A percentile compares a stretch with the other conserved stretches of the same genome.
phyloP scores from a whole-genome alignment of 2,888 invertebrate genomes.

The Marasmarcha lunaedactyla region DNA sequence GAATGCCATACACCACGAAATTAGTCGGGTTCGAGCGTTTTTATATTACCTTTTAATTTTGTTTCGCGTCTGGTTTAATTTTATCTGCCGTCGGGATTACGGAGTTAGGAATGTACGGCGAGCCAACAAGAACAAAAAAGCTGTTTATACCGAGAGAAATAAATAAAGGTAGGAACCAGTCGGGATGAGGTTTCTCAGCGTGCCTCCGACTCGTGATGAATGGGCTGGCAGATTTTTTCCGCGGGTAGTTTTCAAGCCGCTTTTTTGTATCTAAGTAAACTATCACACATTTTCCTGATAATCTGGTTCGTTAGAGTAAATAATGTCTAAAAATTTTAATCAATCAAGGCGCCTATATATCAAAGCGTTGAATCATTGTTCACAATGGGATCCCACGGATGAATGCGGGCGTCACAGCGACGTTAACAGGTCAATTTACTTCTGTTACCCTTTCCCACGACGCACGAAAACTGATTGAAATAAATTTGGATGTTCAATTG shows the following conservation, averaged over 20 bases:
- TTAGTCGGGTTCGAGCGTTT: constrained; percentile 61
- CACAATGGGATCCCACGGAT: constrained; percentile 62
- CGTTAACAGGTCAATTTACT: constrained; percentile 63
- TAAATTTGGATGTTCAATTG: too few relatives aligned
- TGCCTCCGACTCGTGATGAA: constrained; percentile 45
- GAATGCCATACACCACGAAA: constrained; percentile 61
- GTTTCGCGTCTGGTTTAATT: constrained; percentile 70
- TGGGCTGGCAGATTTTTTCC: constrained; percentile 44
- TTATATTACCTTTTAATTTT: constrained; percentile 65
- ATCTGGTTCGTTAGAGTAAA: constrained; percentile 4
- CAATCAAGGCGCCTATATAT: constrained; percentile 50
- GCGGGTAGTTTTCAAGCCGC: constrained; percentile 28
- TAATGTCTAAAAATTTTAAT: constrained; percentile 44
- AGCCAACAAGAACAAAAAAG: constrained; percentile 54
- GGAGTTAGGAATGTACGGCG: constrained; percentile 67
- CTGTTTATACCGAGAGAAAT: constrained; percentile 57
- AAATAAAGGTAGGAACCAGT: constrained; percentile 62
- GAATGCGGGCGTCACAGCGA: constrained; percentile 60
- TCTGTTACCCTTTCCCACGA: constrained; percentile 54
- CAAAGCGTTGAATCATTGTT: constrained; percentile 55
- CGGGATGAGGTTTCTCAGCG: constrained; percentile 53
- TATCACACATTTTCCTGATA: background rate
- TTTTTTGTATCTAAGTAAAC: background rate
- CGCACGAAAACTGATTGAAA: constrained; percentile 14
- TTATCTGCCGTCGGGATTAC: constrained; percentile 68